These are phyloP conservation scores for Drosophila sechellia DNA, from an alignment of 1,140 invertebrate genomes.

Conservation along the genomic window DNA sequence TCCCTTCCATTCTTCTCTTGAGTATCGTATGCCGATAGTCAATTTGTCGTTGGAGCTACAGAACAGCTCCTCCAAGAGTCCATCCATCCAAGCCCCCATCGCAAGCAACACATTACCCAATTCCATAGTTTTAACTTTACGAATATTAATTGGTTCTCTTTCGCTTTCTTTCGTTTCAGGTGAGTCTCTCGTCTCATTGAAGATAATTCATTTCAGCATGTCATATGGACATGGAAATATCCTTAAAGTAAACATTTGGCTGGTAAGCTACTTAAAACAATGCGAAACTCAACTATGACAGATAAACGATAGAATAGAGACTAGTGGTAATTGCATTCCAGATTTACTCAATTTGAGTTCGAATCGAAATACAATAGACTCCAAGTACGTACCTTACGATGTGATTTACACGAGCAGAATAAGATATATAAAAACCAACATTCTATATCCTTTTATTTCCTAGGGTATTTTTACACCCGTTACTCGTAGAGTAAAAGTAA, in stretches of 20 bases:
- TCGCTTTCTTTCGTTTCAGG: constrained; percentile 25
- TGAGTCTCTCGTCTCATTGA: constrained; percentile 9
- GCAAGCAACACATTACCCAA: neutral
- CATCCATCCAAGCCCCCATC: neutral
- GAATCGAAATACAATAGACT: neutral
- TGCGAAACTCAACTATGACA: neutral
- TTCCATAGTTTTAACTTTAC: neutral
- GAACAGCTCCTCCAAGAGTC: constrained; percentile 22
- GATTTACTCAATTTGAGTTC: neutral
- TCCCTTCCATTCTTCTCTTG: neutral
- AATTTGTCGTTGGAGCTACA: constrained; percentile 16
- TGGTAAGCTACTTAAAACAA: constrained; percentile 1
- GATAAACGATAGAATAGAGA: neutral
- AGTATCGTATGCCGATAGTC: constrained; percentile 29
- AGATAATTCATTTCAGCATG: neutral
- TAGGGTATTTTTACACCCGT: no score
- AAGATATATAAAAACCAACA: no score
- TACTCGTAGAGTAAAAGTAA: no score
- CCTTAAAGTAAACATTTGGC: neutral
- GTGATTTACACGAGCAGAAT: no score
- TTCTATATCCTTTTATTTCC: no score
- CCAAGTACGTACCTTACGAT: no score
- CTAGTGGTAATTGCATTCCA: neutral
- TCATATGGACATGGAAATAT: neutral
- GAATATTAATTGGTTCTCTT: constrained; percentile 18